Evolutionary conservation across 2,888 invertebrate genomes (phyloP), one percentile per base, ranked within the genome.

Genomic region (Phengaris alcon): DNA sequence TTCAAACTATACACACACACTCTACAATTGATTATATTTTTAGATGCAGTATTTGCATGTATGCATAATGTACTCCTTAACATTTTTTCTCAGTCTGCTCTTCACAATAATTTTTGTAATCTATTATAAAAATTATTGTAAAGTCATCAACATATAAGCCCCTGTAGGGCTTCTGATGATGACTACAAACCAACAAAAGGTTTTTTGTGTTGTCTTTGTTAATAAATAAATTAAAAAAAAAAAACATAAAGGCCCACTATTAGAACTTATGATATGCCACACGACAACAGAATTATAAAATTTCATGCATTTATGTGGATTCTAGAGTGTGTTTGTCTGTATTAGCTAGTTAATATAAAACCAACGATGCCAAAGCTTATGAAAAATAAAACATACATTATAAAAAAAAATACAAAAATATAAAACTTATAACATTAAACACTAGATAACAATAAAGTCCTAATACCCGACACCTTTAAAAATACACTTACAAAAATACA

Each of bases 391-490:
- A 68, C 10, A 75, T 68, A 69, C 75, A 57, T 75, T 69, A 75
- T 75, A 69, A 46, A 15, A 69, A 69, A 35, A 35, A 3, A 68
- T 54, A 54, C 44, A 68, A 46, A 48, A 54, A 46, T 44, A 75
- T 75, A 75, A 46, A 51, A 46, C 48, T n/a, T 57, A 75, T 69
- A 70, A 48, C n/a, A 51, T 22, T 46, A 69, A 57, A 55, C 35
- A 57, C 55, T 75, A 69, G 22, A 55, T 44, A 68, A 75, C 22
- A 75, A 48, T 48, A 35, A 55, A 12, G 6, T 52, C 74, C 74
- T 74, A 74, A 68, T n/a, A 74, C 44, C 44, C 54, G 68, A 69
- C 75, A 74, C 74, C 64, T 74, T 74, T 74, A 64, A 7, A 54
- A 73, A 69, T 64, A 64, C 59, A 59, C 35, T 44, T 35, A 70